phyloP scores from a whole-genome alignment of 1,140 invertebrate species.

The Ceratosolen fusciceps region DNA sequence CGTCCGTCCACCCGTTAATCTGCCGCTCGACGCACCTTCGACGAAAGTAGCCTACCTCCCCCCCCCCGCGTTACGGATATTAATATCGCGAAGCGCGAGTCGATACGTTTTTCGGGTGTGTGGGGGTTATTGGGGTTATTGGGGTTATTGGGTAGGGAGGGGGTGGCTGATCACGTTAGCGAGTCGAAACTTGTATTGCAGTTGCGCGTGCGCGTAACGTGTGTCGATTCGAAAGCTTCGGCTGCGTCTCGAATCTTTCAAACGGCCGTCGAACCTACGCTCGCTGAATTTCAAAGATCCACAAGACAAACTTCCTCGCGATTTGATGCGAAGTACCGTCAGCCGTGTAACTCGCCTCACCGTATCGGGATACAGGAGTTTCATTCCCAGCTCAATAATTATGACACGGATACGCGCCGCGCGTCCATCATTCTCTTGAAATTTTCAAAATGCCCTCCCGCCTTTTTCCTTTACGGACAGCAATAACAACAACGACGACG shows the following conservation, averaged over 20 bases:
- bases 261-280: not conserved
- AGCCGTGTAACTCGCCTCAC: not conserved
- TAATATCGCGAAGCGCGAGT: too few relatives aligned
- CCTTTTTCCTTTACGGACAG: too few relatives aligned
- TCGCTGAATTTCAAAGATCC: not conserved
- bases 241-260: not conserved
- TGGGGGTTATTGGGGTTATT: too few relatives aligned
- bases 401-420: not conserved
- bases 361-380: not conserved
- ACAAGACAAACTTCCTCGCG: not conserved
- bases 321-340: not conserved
- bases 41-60: too few relatives aligned
- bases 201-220: not conserved
- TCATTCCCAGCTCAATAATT: not conserved
- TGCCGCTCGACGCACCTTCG: not conserved
- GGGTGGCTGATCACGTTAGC: not conserved
- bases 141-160: too few relatives aligned
- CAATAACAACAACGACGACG: too few relatives aligned
- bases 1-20: not conserved
- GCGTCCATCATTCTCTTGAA: not conserved
- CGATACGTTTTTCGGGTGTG: not conserved
- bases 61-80: too few relatives aligned
- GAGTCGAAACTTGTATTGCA: not conserved
- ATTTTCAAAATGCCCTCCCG: too few relatives aligned
- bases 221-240: not conserved